Base-by-base conservation (phyloP, 2,888 invertebrate genomes). In the Agrochola litura region DNA sequence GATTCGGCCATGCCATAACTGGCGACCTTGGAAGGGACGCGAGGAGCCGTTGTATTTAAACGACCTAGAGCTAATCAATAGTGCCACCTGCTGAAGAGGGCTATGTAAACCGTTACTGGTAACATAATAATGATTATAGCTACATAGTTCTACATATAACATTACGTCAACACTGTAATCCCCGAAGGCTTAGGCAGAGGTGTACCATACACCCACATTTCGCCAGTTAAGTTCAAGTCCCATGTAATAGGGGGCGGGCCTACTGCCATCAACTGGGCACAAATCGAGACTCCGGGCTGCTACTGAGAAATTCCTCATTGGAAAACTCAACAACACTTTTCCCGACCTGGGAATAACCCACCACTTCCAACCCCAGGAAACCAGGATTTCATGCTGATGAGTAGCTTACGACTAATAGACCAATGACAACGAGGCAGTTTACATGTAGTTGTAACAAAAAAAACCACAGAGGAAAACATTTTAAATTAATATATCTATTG, bases 61-160 rank as follows among this genome's bases (percentile, higher is more conserved):
- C 68, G 77, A 69, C 64, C 58, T 69, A 54, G 46, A 69, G 2
- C 16, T 37, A 82, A 80, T 70, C 70, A 61, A 80, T 66, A 68
- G 37, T n/a, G 25, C 49, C 49, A 65, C 56, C 64, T 43, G 14
- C 63, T 37, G 64, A 25, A 54, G 43, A 30, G n/a, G 16, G 16
- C 43, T 46, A 22, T 9, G 67, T 52, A 25, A 46, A 63, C 19
- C 61, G 58, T 75, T 67, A 63, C 22, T 58, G 67, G 5, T 49
- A 76, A 74, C 56, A 73, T 16, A 46, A 52, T 63, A 54, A 41
- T 49, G 46, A 46, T 16, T 41, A 41, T 10, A 72, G 49, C 16
- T 16, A 30, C 58, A 58, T 16, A 25, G 25, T 58, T 58, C 6
- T 25, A 58, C 25, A 25, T n/a, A 25, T 25, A 58, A 25, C 14